A percentile compares a stretch with the other conserved stretches of the same genome.
phyloP scores from a whole-genome alignment of 1,140 invertebrate genomes.

The Popillia japonica region DNA sequence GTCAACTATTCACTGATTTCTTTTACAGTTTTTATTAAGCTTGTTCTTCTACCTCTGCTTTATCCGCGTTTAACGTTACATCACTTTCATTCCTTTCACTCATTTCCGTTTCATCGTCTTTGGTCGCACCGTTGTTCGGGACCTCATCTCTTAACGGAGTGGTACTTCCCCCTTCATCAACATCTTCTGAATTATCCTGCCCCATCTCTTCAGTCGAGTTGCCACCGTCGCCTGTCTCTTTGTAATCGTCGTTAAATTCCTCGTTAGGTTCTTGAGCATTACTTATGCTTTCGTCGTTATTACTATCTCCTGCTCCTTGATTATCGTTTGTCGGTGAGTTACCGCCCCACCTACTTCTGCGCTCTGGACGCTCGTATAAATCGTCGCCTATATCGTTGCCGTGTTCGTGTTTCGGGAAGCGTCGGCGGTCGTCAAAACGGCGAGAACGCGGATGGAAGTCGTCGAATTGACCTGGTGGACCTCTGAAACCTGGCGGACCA shows the following conservation, averaged over 20 bases:
- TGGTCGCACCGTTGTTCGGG: slow-evolving; percentile 7
- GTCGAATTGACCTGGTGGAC: slow-evolving; percentile 22
- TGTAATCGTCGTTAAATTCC: slow-evolving; percentile 24
- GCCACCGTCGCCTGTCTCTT: neutral
- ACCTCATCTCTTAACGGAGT: slow-evolving; percentile 46
- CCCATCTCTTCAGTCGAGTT: slow-evolving; percentile 38
- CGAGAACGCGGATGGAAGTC: slow-evolving; percentile 25
- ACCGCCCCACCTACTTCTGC: slow-evolving; percentile 42
- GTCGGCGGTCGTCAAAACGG: slow-evolving; percentile 47
- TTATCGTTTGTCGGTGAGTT: slow-evolving; percentile 10
- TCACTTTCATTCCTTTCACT: slow-evolving; percentile 29
- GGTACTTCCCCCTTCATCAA: slow-evolving; percentile 45
- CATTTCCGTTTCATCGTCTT: slow-evolving; percentile 14
- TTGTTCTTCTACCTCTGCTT: neutral
- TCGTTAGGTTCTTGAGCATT: slow-evolving; percentile 33
- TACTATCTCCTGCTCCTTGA: neutral
- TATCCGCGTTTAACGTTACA: slow-evolving; percentile 30
- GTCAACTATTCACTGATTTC: slow-evolving; percentile 1
- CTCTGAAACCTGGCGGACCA: slow-evolving; percentile 49
- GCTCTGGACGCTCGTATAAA: slow-evolving; percentile 38
- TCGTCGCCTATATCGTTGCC: slow-evolving; percentile 34
- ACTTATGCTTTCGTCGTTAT: slow-evolving; percentile 27
- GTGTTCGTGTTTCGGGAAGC: slow-evolving; percentile 40
- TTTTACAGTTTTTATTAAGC: neutral
- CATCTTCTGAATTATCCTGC: neutral